Base-by-base conservation (phyloP, 2,113 vertebrate species). In the Pyxicephalus adspersus region DNA sequence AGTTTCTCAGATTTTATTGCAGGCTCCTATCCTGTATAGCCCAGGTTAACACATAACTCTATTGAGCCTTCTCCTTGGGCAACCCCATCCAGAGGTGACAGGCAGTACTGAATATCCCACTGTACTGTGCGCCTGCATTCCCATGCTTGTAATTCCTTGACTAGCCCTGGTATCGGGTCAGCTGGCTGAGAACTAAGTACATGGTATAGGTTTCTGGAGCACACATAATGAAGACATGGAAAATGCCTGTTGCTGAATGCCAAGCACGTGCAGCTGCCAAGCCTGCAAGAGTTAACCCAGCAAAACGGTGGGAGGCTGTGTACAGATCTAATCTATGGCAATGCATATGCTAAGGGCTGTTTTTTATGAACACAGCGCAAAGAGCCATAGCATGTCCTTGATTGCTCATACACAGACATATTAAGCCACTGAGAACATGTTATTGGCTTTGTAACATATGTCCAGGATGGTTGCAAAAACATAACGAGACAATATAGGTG, bases 51-150 rank as follows among this genome's bases (percentile, higher is more conserved):
- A 76, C 58, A 52, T 45, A 26, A 60, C 31, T 11, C 19, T 5
- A 22, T 75, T 75, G 26, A 76, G 20, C 60, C 34, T 64, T 77
- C 63, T 28, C 76, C 76, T 54, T 54, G 75, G 60, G 34, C 75
- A 77, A 77, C 75, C 75, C 60, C 75, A 16, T n/a, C 29, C 73
- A 75, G 29, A 38, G 71, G 71, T 58, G 60, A 45, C 26, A 4
- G 18, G 55, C 55, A 38, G 55, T n/a, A 60, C 72, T 60, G 60
- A 45, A 18, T 71, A 54, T 55, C 50, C 23, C 23, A 23, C 22
- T 20, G 17, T 25, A 22, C 45, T 28, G 38, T 70, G 38, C n/a
- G n/a, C 23, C 31, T 28, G 64, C 64, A n/a, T 23, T n/a, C 57
- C 20, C 57, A 22, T 58, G 57, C 57, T 58, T 58, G 20, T 58